phyloP scores from a whole-genome alignment of 2,113 vertebrate species.

The Cottus gobio region DNA sequence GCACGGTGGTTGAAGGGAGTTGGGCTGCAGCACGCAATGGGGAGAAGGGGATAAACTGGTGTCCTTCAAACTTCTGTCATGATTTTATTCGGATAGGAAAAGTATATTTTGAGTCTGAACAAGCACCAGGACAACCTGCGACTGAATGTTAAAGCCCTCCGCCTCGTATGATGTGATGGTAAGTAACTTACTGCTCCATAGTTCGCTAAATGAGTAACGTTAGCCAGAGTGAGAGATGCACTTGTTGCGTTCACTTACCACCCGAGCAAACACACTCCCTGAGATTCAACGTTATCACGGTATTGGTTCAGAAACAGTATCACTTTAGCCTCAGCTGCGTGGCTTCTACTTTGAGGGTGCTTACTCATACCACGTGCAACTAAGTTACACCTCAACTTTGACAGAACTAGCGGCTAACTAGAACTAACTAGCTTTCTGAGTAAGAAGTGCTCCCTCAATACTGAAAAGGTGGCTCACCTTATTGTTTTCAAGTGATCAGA shows the following conservation, averaged over 20 bases:
- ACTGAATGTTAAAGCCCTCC: background rate
- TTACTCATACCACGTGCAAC: background rate
- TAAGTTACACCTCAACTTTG: background rate
- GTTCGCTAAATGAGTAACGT: background rate
- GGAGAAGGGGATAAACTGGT: background rate
- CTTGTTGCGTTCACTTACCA: constrained; percentile 61
- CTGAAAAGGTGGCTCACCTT: background rate
- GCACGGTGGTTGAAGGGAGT: background rate
- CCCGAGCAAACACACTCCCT: background rate
- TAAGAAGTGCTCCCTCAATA: background rate
- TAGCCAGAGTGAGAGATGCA: constrained; percentile 29
- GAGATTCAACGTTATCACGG: background rate
- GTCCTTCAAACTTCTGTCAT: background rate
- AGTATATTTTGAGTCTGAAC: background rate
- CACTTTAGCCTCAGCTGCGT: background rate
- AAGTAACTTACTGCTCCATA: constrained; percentile 23
- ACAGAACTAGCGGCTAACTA: background rate
- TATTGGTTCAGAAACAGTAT: background rate
- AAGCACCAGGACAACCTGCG: background rate
- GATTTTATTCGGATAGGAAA: background rate
- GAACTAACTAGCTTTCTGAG: background rate
- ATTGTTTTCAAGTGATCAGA: background rate
- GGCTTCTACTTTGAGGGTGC: background rate
- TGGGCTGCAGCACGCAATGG: constrained; percentile 19
- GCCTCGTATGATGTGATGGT: constrained; percentile 23